These are phyloP conservation scores for Saimiri boliviensis DNA, from an alignment of 2,113 vertebrate genomes.

Conservation along the genomic window DNA sequence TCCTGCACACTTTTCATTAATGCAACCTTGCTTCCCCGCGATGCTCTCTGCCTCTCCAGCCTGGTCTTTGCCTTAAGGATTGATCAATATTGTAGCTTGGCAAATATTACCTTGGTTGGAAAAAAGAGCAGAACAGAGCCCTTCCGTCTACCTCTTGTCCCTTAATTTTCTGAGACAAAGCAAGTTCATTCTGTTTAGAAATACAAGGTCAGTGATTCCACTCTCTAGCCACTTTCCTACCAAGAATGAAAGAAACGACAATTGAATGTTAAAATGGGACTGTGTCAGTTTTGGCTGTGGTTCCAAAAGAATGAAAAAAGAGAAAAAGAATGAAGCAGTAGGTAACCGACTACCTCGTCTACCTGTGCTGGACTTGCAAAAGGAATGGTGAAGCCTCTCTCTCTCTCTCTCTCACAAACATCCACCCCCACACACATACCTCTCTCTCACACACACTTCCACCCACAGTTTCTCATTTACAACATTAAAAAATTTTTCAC, in stretches of 20 bases:
- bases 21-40: background rate
- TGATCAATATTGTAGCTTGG: background rate
- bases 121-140: slow-evolving; percentile 30
- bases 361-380: background rate
- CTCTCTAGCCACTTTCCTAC: slow-evolving; percentile 40
- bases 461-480: no score
- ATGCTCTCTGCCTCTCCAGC: background rate
- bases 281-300: background rate
- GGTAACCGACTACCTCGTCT: background rate
- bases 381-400: background rate
- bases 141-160: slow-evolving; percentile 49
- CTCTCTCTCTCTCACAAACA: background rate
- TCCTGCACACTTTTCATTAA: background rate
- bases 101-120: slow-evolving; percentile 32
- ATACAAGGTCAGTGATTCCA: slow-evolving; percentile 51
- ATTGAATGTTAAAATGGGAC: slow-evolving; percentile 39
- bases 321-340: background rate
- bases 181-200: slow-evolving; percentile 67
- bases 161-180: slow-evolving; percentile 70
- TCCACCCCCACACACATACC: no score
- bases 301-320: background rate
- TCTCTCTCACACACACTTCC: background rate
- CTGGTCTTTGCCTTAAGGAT: background rate
- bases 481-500: no score
- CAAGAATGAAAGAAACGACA: slow-evolving; percentile 28